Evolutionary conservation across 2,113 vertebrate genomes (phyloP), one percentile per base, ranked within the genome.

Genomic region (Camelus dromedarius): DNA sequence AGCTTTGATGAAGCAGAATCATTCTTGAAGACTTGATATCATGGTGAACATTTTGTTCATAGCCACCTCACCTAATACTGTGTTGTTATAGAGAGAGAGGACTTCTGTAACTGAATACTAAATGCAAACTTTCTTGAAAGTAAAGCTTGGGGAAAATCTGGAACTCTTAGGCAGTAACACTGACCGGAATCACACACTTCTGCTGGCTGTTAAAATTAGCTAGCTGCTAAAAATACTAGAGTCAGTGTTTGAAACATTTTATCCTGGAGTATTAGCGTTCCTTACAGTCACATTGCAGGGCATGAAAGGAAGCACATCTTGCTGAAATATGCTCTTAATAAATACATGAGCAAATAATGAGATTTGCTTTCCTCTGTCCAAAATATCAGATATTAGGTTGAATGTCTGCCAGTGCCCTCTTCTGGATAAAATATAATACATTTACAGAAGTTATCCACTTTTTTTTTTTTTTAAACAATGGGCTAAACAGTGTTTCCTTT

Each of bases 401-500:
- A 87, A 87, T 72, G 84, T 88, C 38, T 90, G 79, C 85, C 90
- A 96, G 92, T 76, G 72, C 91, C 93, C 95, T 96, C 88, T 96
- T 96, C 94, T 95, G 94, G 90, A 88, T 22, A 87, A 64, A 98
- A 75, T 48, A 28, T 38, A 58, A 70, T 24, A 30, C 15, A 81
- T 84, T 95, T 88, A 28, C 13, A 85, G n/a, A 91, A 2, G 4
- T 83, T n/a, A 38, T 28, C 22, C 32, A 19, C 32, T 30, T 54
- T 58, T 85, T 88, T 89, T 88, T 89, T 28, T 30, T 54, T 58
- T 89, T 88, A 85, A 48, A 80, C 19, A 38, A 30, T 13, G 8
- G 48, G 12, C 52, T 24, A 56, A 60, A 24, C 16, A 70, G 15
- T 92, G 70, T 93, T 38, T 92, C 67, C 32, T 82, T 91, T 30